A percentile compares a stretch with the other conserved stretches of the same genome.
Conservation (phyloP, 2,113 vertebrate genomes). For the Neogale vison region DNA sequence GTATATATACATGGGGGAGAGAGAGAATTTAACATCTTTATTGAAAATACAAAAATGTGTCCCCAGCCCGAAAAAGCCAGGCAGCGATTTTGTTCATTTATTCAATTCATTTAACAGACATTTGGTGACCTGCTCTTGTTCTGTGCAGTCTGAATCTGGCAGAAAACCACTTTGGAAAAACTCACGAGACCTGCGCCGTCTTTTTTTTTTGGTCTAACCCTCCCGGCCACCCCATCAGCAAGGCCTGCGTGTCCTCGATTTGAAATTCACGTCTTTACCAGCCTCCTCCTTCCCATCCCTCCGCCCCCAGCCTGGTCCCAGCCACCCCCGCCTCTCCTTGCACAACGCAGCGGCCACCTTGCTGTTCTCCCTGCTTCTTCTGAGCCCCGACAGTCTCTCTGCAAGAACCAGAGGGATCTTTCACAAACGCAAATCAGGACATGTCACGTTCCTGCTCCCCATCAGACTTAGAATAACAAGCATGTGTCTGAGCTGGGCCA, state of each 20-base stretch:
- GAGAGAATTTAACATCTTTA: not conserved
- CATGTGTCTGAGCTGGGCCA: not conserved
- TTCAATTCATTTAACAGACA: not conserved
- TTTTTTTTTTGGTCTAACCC: not conserved
- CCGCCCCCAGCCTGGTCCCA: not conserved
- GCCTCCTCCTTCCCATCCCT: not conserved
- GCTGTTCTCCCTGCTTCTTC: not conserved
- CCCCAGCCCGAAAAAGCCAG: not conserved
- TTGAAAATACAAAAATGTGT: not conserved
- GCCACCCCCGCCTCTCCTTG: not conserved
- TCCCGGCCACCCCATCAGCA: not conserved
- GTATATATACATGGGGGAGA: rapidly evolving
- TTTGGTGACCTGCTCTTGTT: not conserved
- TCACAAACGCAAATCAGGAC: not conserved
- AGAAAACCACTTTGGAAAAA: slow-evolving; percentile 16
- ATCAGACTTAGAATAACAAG: not conserved
- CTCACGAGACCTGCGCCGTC: not conserved
- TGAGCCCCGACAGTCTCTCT: not conserved
- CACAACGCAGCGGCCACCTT: not conserved
- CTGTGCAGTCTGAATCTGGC: not conserved
- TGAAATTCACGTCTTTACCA: not conserved
- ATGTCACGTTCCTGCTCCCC: not conserved
- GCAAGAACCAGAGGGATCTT: not conserved
- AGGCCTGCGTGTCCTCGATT: not conserved
- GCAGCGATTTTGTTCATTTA: not conserved